Percentiles rank a stretch among this genome's conserved stretches.
phyloP scores from a whole-genome alignment of 2,888 invertebrate genomes.

The Noctua janthina region DNA sequence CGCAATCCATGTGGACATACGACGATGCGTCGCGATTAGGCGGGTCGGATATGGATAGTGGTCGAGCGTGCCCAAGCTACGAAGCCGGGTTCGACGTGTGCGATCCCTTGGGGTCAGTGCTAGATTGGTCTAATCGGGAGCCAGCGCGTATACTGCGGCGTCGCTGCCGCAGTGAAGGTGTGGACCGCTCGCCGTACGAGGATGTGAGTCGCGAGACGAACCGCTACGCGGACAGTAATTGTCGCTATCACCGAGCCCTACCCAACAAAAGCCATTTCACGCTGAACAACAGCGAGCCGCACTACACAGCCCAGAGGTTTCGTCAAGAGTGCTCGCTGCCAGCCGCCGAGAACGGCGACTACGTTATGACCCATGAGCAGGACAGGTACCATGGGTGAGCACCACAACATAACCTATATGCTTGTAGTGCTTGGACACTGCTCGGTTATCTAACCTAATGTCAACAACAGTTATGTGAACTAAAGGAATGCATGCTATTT shows the following conservation, averaged over 20 bases:
- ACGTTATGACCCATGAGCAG: conserved; percentile 84
- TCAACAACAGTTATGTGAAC: conserved; percentile 25
- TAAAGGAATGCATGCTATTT: conserved; percentile 38
- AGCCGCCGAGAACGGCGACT: conserved; percentile 86
- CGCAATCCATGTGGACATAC: conserved; percentile 84
- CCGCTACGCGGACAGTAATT: conserved; percentile 78
- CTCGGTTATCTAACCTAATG: conserved; percentile 46
- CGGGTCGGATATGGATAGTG: conserved; percentile 87
- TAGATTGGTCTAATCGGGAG: conserved; percentile 83
- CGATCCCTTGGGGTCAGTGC: conserved; percentile 84
- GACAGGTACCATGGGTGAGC: conserved; percentile 81
- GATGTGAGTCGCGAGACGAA: conserved; percentile 82
- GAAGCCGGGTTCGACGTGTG: conserved; percentile 87
- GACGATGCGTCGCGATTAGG: conserved; percentile 85
- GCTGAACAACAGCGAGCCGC: conserved; percentile 80
- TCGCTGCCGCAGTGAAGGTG: conserved; percentile 88
- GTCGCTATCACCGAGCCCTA: conserved; percentile 76
- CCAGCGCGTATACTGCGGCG: conserved; percentile 86
- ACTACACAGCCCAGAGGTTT: conserved; percentile 73
- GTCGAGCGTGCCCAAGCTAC: conserved; percentile 86
- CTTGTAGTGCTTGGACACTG: conserved; percentile 49
- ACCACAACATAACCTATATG: conserved; percentile 73
- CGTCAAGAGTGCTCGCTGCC: conserved; percentile 84
- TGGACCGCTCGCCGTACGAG: conserved; percentile 88
- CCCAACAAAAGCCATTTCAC: conserved; percentile 86